A percentile compares a stretch with the other conserved stretches of the same genome.
These are phyloP conservation scores for Menidia menidia DNA, from an alignment of 2,797 vertebrate genomes.

Conservation along the genomic window DNA sequence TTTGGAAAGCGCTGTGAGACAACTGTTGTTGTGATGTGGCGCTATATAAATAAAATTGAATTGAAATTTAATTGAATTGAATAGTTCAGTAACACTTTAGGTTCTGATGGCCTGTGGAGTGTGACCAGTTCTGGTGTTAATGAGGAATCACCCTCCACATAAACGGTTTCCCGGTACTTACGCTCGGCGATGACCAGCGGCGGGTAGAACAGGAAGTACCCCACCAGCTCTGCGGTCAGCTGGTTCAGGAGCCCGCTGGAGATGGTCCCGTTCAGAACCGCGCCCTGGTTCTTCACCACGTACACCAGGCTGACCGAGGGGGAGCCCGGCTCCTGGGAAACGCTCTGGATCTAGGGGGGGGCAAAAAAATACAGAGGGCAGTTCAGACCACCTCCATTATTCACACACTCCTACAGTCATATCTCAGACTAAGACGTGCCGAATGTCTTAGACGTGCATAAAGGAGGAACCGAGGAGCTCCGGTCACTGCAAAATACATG, in stretches of 20 bases:
- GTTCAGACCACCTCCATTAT: conserved; percentile 37
- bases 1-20: too few species aligned
- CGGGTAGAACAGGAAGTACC: conserved; percentile 96
- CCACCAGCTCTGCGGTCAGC: conserved; percentile 94
- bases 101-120: background rate
- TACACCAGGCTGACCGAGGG: conserved; percentile 93
- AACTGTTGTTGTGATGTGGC: too few species aligned
- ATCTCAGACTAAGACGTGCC: conserved; percentile 20
- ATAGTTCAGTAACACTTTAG: background rate
- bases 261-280: conserved; percentile 89
- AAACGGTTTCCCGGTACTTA: conserved; percentile 74
- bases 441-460: conserved; percentile 31
- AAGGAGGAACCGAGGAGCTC: conserved; percentile 41
- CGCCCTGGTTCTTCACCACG: conserved; percentile 90
- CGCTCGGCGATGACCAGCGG: conserved; percentile 96
- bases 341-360: conserved; percentile 88
- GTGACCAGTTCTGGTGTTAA: background rate
- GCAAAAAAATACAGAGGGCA: conserved; percentile 19
- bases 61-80: too few species aligned
- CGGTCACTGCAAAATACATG: conserved; percentile 48
- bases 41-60: too few species aligned
- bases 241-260: conserved; percentile 94
- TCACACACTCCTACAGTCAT: conserved; percentile 38
- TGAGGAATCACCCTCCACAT: background rate
- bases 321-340: conserved; percentile 84